Conservation (phyloP, 2,113 vertebrate species). For the Zingel zingel region DNA sequence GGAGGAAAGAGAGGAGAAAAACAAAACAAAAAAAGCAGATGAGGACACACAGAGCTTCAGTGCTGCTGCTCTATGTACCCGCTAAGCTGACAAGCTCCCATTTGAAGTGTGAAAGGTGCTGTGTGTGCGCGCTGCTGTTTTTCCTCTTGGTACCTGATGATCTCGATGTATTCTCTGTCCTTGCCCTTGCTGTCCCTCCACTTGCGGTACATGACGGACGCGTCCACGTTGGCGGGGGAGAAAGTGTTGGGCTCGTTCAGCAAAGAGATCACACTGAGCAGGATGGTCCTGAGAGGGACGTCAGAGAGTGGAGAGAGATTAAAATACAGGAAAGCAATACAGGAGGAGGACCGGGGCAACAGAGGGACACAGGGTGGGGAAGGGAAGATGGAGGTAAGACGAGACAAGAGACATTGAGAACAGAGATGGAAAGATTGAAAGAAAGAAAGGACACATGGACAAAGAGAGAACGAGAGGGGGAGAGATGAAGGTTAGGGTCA, state of each 20-base stretch:
- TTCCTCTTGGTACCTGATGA: constrained; percentile 88
- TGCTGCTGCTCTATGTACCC: rapidly evolving
- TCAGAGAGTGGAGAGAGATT: background rate
- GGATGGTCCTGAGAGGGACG: constrained; percentile 89
- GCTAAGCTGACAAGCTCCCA: background rate
- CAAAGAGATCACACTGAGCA: constrained; percentile 96
- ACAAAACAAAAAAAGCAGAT: background rate
- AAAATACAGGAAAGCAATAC: constrained; percentile 22
- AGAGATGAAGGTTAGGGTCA: constrained; percentile 1
- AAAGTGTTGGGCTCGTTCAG: constrained; percentile 98
- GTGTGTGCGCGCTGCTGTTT: rapidly evolving
- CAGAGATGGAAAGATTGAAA: background rate
- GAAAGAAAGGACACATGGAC: background rate
- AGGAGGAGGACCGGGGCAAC: background rate
- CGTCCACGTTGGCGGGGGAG: constrained; percentile 95
- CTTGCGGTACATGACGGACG: constrained; percentile 97
- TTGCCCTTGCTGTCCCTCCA: constrained; percentile 97
- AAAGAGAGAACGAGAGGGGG: background rate
- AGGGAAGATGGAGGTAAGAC: constrained; percentile 29
- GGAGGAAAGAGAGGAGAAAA: rapidly evolving
- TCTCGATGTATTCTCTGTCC: constrained; percentile 95
- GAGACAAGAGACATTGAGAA: constrained; percentile 27
- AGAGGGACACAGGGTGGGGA: background rate
- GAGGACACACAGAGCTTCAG: background rate
- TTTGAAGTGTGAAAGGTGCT: background rate